Evolutionary conservation across 2,797 vertebrate genomes (phyloP).

Genomic region (Sebastes kiyomatsui): DNA sequence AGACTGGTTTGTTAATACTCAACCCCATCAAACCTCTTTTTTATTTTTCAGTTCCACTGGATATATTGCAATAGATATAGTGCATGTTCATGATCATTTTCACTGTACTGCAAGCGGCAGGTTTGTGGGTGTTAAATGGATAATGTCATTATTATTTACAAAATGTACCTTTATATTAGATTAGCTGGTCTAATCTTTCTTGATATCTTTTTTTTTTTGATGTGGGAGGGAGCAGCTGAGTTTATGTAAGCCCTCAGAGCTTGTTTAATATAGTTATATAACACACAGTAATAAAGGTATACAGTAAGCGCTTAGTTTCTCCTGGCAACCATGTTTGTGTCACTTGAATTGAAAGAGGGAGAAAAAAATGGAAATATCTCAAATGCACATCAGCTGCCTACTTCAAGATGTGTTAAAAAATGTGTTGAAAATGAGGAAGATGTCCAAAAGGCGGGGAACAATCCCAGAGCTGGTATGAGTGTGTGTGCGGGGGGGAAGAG

Average conservation of each 20-base stretch:
- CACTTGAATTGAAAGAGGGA: background rate
- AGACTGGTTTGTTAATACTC: too few species aligned
- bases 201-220: background rate
- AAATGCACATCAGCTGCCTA: background rate
- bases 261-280: background rate
- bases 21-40: too few species aligned
- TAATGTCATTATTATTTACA: background rate
- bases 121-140: background rate
- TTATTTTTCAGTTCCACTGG: background rate
- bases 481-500: background rate
- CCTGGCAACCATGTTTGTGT: background rate
- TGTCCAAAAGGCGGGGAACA: slow-evolving; percentile 43
- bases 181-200: background rate
- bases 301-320: background rate
- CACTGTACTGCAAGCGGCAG: background rate
- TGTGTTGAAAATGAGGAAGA: slow-evolving; percentile 26
- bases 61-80: background rate
- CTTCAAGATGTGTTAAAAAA: slow-evolving; percentile 7
- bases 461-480: slow-evolving; percentile 20
- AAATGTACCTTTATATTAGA: background rate
- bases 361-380: background rate
- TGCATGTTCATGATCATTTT: background rate
- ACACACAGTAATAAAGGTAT: background rate
- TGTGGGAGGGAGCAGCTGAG: background rate
- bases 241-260: background rate